These are phyloP conservation scores for Fopius arisanus DNA, from an alignment of 1,140 invertebrate genomes.

Conservation along the genomic window DNA sequence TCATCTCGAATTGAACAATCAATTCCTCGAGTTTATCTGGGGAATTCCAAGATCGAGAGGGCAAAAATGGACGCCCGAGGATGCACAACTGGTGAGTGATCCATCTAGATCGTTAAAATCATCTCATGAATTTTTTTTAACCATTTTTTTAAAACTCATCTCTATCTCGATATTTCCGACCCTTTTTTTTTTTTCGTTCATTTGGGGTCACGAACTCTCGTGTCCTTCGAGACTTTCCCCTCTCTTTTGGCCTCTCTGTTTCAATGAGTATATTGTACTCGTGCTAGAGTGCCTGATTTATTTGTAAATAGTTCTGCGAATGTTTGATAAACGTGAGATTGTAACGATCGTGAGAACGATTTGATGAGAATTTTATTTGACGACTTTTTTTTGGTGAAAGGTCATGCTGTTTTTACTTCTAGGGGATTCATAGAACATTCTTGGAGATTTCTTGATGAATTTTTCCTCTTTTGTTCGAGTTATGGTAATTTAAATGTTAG, in stretches of 20 bases:
- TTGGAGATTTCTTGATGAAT: neutral
- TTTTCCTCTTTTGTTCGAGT: too few species aligned
- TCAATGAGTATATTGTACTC: slow-evolving; percentile 5
- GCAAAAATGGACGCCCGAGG: neutral
- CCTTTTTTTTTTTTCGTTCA: neutral
- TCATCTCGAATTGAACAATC: too few species aligned
- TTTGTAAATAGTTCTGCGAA: neutral
- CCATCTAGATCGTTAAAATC: neutral
- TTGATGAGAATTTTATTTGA: slow-evolving; percentile 28
- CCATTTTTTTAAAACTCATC: neutral
- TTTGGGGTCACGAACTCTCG: slow-evolving; percentile 14
- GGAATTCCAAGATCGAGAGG: neutral
- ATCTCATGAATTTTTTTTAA: neutral
- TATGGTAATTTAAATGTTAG: too few species aligned
- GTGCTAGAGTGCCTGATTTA: neutral
- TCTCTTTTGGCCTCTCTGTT: neutral
- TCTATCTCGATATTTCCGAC: neutral
- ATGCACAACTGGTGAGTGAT: neutral
- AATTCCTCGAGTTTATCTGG: neutral
- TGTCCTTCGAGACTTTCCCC: slow-evolving; percentile 11
- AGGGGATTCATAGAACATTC: neutral
- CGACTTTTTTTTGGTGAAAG: slow-evolving; percentile 21
- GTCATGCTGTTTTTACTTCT: neutral
- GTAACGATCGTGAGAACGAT: slow-evolving; percentile 28
- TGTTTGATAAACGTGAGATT: slow-evolving; percentile 14